Percentiles rank a stretch among this genome's conserved stretches.
Conservation (phyloP, 2,888 invertebrate species). For the Mycalesis mineus region DNA sequence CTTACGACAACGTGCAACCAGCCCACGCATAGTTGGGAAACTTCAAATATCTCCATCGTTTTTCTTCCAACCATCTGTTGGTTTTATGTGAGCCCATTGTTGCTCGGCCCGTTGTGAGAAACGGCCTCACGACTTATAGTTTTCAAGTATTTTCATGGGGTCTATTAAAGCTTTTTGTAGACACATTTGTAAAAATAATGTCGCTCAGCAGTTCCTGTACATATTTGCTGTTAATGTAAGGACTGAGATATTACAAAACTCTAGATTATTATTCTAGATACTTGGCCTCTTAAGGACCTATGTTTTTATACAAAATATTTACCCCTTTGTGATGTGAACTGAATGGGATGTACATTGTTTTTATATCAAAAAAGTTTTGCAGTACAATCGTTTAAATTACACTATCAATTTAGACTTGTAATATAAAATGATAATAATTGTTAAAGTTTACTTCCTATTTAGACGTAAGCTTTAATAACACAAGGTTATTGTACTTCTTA, state of each 20-base stretch:
- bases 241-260: neutral
- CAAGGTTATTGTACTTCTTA: too few relatives aligned
- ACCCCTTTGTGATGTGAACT: too few relatives aligned
- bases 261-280: too few relatives aligned
- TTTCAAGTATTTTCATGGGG: slow-evolving; percentile 8
- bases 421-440: too few relatives aligned
- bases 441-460: too few relatives aligned
- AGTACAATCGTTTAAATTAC: too few relatives aligned
- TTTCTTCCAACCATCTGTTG: neutral
- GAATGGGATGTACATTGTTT: too few relatives aligned
- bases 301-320: too few relatives aligned
- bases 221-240: neutral
- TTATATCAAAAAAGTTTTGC: too few relatives aligned
- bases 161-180: slow-evolving; percentile 1
- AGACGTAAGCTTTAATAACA: too few relatives aligned
- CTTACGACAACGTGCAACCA: neutral
- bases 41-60: neutral
- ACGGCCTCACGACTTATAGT: neutral
- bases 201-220: neutral
- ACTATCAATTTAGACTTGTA: too few relatives aligned
- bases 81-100: neutral
- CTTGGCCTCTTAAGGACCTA: too few relatives aligned
- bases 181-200: neutral
- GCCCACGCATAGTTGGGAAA: neutral
- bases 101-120: neutral